Conservation (phyloP, 2,888 invertebrate genomes). For the Lepidocyrtinus sp. region DNA sequence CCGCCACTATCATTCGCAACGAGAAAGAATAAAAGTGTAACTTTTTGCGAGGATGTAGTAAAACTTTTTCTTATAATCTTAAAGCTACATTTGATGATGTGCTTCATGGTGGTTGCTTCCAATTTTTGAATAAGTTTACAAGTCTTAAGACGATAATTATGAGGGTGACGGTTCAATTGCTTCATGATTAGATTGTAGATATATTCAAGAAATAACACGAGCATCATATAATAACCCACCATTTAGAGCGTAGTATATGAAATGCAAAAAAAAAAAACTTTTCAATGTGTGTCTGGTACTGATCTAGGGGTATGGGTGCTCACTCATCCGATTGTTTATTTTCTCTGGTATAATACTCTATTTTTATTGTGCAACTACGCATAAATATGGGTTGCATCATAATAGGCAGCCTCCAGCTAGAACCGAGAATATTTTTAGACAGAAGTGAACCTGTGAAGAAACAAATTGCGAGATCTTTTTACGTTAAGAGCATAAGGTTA, state of each 20-base stretch:
- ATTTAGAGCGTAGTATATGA: background rate
- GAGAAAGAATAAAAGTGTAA: background rate
- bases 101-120: background rate
- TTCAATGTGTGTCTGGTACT: background rate
- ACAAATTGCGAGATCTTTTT: background rate
- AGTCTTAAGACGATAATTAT: conserved; percentile 10
- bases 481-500: too few relatives aligned
- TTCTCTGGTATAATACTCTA: background rate
- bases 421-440: background rate
- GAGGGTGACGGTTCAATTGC: conserved; percentile 38
- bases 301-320: background rate
- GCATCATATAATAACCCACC: background rate
- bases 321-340: conserved; percentile 8
- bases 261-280: background rate
- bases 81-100: too few relatives aligned
- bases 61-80: background rate
- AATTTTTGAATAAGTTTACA: background rate
- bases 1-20: background rate
- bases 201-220: conserved; percentile 9
- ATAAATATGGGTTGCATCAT: background rate
- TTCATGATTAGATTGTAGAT: conserved; percentile 48
- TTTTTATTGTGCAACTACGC: background rate
- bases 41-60: background rate
- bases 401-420: background rate
- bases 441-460: background rate